These are phyloP conservation scores for Drosophila eohydei DNA, from an alignment of 2,888 invertebrate genomes.

Conservation along the genomic window DNA sequence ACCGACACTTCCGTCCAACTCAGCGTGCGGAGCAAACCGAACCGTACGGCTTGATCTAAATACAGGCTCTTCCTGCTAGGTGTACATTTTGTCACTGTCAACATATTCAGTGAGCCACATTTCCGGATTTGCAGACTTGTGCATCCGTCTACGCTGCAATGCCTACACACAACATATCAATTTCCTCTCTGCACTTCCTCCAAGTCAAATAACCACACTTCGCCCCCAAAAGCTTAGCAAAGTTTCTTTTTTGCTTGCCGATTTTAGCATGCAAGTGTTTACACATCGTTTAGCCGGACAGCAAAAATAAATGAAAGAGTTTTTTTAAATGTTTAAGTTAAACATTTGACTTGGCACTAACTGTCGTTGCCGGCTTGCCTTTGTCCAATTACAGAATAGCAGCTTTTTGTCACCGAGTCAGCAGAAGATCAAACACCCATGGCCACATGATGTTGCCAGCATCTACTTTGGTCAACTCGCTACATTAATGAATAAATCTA, in stretches of 20 bases:
- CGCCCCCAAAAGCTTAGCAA: constrained; percentile 12
- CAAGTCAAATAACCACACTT: constrained; percentile 14
- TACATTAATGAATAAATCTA: constrained; percentile 74
- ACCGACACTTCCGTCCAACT: constrained; percentile 68
- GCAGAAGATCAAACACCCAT: constrained; percentile 26
- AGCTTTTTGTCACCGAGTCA: constrained; percentile 21
- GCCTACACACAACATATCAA: constrained; percentile 24
- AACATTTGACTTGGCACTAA: constrained; percentile 45
- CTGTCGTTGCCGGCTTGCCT: constrained; percentile 20
- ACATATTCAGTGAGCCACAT: constrained; percentile 70
- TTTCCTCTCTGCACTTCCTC: constrained; percentile 12
- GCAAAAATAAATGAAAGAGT: constrained; percentile 40
- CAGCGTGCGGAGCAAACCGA: constrained; percentile 14
- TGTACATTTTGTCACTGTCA: constrained; percentile 64
- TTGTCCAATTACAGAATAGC: constrained; percentile 31
- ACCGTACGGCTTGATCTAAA: constrained; percentile 22
- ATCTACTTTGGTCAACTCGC: constrained; percentile 27
- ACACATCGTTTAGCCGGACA: constrained; percentile 26
- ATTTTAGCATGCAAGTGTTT: constrained; percentile 32
- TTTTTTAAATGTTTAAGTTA: constrained; percentile 52
- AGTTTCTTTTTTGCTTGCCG: constrained; percentile 21
- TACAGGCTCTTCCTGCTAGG: constrained; percentile 25
- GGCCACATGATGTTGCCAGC: constrained; percentile 21
- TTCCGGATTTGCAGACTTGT: constrained; percentile 67
- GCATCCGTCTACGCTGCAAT: constrained; percentile 54